Evolutionary conservation across 2,113 vertebrate genomes (phyloP), one percentile per base, ranked within the genome.

Genomic region (Neodon shergylaensis): DNA sequence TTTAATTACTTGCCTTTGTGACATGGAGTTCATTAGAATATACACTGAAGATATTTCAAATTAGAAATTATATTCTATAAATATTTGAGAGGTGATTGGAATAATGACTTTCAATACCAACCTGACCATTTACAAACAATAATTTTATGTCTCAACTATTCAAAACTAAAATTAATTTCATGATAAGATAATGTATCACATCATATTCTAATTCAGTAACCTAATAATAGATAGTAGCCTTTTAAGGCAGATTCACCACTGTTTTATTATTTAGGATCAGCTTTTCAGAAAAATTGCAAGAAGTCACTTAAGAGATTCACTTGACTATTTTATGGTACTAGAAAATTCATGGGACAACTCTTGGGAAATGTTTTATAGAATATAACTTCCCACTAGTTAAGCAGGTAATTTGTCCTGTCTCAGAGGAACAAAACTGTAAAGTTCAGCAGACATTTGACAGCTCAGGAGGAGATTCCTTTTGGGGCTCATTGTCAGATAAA

Each of bases 131-230:
- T 0, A 66, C 33, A 72, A 88, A 86, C 28, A 88, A 16, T 91
- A 92, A 68, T 92, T 93, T 92, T 87, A 78, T 78, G 19, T 63
- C 36, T 79, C 39, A 54, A 47, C 68, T 78, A 94, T 78, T 94
- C 12, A 93, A 96, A 96, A 26, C 65, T 84, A 91, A 28, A 90
- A 88, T 78, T 74, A 87, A 26, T 88, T 77, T 68, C 26, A 14
- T 36, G 73, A 66, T 94, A 91, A 92, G 76, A n/a, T 82, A 95
- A 79, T 54, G 42, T 24, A 54, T 21, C n/a, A 24, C 14, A 70
- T 4, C 1, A 39, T 26, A 8, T 94, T 91, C 47, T 92, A 92
- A 74, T 68, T 92, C 58, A 92, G 16, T 70, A 52, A 90, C 11
- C 13, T 81, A 79, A 47, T 65, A 72, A 58, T 89, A 42, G 68